Conservation (phyloP, 2,113 vertebrate genomes). For the Stigmatopora argus region DNA sequence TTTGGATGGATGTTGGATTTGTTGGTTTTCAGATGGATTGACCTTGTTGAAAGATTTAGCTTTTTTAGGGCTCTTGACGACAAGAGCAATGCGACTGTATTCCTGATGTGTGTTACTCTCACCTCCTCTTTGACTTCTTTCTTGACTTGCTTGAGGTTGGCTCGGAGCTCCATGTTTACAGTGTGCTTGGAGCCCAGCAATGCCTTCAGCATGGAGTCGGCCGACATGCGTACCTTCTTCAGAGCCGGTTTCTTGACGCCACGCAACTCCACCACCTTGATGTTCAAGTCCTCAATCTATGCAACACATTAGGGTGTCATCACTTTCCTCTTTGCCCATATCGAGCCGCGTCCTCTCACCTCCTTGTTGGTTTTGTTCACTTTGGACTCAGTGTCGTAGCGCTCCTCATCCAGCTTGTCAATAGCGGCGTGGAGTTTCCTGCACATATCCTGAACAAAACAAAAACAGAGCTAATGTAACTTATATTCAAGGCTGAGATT, state of each 20-base stretch:
- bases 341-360: conserved; percentile 56
- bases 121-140: conserved; percentile 93
- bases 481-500: too few relatives aligned
- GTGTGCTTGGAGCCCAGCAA: conserved; percentile 65
- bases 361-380: conserved; percentile 84
- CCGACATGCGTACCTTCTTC: conserved; percentile 75
- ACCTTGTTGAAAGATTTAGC: too few relatives aligned
- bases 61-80: too few relatives aligned
- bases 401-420: conserved; percentile 86
- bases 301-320: background rate
- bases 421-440: conserved; percentile 82
- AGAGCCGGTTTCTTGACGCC: conserved; percentile 86
- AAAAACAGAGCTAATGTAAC: too few relatives aligned
- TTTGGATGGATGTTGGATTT: too few relatives aligned
- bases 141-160: conserved; percentile 97
- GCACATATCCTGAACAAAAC: conserved; percentile 74
- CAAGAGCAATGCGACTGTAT: too few relatives aligned
- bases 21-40: too few relatives aligned
- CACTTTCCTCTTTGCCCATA: background rate
- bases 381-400: conserved; percentile 83
- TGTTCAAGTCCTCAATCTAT: conserved; percentile 60
- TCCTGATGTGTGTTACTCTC: conserved; percentile 3
- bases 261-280: conserved; percentile 60
- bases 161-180: conserved; percentile 83
- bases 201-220: conserved; percentile 88